These are phyloP conservation scores for Catharus bicknelli DNA, from an alignment of 2,113 vertebrate species.

Conservation along the genomic window DNA sequence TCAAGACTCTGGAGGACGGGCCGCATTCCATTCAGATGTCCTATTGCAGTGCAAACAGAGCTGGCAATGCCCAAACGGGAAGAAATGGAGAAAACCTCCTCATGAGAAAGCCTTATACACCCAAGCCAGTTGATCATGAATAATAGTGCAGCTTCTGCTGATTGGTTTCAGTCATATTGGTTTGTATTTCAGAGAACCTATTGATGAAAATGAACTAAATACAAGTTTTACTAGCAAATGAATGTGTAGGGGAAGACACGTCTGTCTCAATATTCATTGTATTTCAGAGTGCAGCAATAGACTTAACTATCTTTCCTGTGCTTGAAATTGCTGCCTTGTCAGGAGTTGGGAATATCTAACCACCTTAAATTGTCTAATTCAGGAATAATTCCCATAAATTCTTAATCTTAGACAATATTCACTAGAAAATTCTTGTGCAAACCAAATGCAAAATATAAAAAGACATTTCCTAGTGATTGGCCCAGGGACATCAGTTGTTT, in stretches of 20 bases:
- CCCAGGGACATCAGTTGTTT: background rate
- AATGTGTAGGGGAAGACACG: background rate
- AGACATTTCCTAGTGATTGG: background rate
- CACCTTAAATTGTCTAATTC: background rate
- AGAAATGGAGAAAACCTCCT: background rate
- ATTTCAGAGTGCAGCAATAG: background rate
- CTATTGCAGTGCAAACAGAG: rapidly evolving
- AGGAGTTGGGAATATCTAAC: background rate
- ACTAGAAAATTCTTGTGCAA: background rate
- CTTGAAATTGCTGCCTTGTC: background rate
- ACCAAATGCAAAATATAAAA: background rate
- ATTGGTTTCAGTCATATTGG: background rate
- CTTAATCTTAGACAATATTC: background rate
- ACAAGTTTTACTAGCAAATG: background rate
- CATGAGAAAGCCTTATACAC: background rate
- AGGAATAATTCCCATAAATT: background rate
- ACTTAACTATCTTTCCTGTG: background rate
- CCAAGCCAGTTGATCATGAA: background rate
- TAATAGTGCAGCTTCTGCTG: background rate
- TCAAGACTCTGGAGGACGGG: background rate
- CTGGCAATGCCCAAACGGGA: background rate
- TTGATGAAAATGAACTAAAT: background rate
- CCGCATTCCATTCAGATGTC: rapidly evolving
- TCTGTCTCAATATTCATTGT: background rate
- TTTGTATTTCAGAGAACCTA: background rate